Evolutionary conservation across 1,140 invertebrate genomes (phyloP).

Genomic region (Monochamus saltuarius): DNA sequence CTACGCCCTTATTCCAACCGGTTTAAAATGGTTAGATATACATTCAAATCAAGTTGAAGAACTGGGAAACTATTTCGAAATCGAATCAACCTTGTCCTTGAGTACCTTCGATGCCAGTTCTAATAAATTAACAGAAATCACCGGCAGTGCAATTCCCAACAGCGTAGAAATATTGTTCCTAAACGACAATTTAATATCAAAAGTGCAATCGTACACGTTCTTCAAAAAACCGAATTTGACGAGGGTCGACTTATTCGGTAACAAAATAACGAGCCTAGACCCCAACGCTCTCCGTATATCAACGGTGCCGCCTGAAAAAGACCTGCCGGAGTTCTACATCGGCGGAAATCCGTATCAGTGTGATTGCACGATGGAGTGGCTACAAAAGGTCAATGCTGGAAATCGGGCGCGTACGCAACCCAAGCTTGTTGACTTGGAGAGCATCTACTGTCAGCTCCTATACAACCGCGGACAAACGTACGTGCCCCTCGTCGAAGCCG

Average conservation of each 20-base stretch:
- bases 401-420: constrained; percentile 79
- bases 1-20: constrained; percentile 86
- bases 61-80: constrained; percentile 87
- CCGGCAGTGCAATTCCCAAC: constrained; percentile 81
- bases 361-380: constrained; percentile 82
- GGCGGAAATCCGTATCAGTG: constrained; percentile 89
- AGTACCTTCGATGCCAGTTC: constrained; percentile 84
- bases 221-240: constrained; percentile 90
- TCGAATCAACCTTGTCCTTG: constrained; percentile 78
- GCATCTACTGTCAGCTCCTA: constrained; percentile 82
- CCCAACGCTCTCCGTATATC: constrained; percentile 84
- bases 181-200: constrained; percentile 83
- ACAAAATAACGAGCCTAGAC: constrained; percentile 80
- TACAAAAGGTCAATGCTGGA: constrained; percentile 80
- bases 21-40: constrained; percentile 87
- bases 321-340: constrained; percentile 88
- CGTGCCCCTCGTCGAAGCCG: constrained; percentile 79
- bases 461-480: constrained; percentile 79
- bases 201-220: constrained; percentile 90
- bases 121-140: constrained; percentile 83
- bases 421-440: constrained; percentile 82
- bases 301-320: constrained; percentile 71
- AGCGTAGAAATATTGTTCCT: constrained; percentile 82
- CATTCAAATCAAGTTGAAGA: constrained; percentile 84
- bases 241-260: constrained; percentile 80